phyloP scores from a whole-genome alignment of 2,888 invertebrate genomes.

The Cheiracanthium punctorium region DNA sequence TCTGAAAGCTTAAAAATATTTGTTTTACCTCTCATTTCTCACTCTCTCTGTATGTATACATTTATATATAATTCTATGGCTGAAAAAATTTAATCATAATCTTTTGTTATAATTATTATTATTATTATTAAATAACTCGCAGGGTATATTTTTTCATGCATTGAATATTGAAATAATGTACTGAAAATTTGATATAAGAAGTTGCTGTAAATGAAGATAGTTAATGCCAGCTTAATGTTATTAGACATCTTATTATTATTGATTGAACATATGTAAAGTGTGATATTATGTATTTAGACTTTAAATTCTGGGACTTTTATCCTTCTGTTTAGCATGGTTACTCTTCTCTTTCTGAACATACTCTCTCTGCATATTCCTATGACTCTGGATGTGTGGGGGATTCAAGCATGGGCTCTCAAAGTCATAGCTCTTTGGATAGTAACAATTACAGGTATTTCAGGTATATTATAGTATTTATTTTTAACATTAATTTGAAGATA shows the following conservation, averaged over 20 bases:
- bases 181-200: too few relatives aligned
- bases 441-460: conserved; percentile 37
- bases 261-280: too few relatives aligned
- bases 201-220: too few relatives aligned
- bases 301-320: neutral
- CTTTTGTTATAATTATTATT: too few relatives aligned
- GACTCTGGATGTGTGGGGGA: conserved; percentile 83
- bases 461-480: neutral
- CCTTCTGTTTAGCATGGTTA: conserved; percentile 72
- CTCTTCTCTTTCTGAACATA: conserved; percentile 72
- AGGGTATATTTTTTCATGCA: too few relatives aligned
- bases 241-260: too few relatives aligned
- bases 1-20: neutral
- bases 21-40: neutral
- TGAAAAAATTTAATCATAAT: too few relatives aligned
- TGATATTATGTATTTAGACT: neutral
- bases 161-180: too few relatives aligned
- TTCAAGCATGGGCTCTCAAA: conserved; percentile 81
- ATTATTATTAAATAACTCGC: too few relatives aligned
- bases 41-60: neutral
- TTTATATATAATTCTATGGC: too few relatives aligned
- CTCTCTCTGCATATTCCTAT: conserved; percentile 67
- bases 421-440: conserved; percentile 79
- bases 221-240: too few relatives aligned
- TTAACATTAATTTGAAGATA: too few relatives aligned